A percentile compares a stretch with the other conserved stretches of the same genome.
phyloP scores from a whole-genome alignment of 2,113 vertebrate genomes.

The Lophotis ruficrista region DNA sequence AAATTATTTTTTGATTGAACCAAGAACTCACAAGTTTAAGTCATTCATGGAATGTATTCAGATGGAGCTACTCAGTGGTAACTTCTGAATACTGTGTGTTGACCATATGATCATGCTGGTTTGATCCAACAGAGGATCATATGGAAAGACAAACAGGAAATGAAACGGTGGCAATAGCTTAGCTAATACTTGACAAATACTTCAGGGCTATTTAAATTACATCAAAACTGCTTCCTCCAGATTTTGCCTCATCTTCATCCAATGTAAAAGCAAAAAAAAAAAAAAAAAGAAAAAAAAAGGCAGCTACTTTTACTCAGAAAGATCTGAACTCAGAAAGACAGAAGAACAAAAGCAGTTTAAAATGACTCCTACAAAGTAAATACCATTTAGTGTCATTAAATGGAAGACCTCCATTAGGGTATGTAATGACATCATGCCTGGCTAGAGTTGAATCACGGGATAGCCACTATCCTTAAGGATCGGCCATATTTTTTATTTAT shows the following conservation, averaged over 20 bases:
- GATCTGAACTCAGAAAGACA: background rate
- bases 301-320: background rate
- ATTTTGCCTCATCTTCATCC: conserved; percentile 39
- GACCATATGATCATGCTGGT: conserved; percentile 52
- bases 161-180: conserved; percentile 60
- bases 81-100: conserved; percentile 53
- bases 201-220: conserved; percentile 49
- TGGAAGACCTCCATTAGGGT: conserved; percentile 14
- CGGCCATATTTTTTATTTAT: background rate
- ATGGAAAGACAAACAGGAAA: conserved; percentile 60
- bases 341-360: background rate
- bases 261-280: background rate
- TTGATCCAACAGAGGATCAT: conserved; percentile 21
- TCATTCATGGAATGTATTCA: conserved; percentile 1
- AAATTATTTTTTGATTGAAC: conserved; percentile 38
- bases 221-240: conserved; percentile 19
- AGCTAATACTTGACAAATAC: conserved; percentile 55
- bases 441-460: background rate
- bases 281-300: background rate
- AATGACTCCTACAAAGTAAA: background rate
- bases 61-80: conserved; percentile 18
- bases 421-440: conserved; percentile 34
- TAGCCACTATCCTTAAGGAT: background rate
- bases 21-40: conserved; percentile 16
- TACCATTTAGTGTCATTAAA: background rate